phyloP scores from a whole-genome alignment of 2,113 vertebrate genomes.

The Bubo bubo region DNA sequence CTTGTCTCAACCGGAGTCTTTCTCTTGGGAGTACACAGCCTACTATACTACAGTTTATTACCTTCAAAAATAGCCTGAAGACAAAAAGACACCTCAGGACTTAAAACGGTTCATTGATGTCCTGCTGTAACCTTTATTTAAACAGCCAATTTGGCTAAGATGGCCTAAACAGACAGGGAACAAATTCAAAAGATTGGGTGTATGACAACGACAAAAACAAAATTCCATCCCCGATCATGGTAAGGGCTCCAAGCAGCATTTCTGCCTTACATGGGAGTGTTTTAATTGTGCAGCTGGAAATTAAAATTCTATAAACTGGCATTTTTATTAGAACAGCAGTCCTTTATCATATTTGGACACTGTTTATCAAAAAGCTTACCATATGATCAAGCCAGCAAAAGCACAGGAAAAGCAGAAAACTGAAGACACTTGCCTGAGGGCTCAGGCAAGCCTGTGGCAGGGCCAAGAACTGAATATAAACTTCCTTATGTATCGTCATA shows the following conservation, averaged over 20 bases:
- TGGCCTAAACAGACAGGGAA: slow-evolving; percentile 2
- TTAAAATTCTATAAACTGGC: neutral
- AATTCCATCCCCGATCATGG: neutral
- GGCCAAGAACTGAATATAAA: neutral
- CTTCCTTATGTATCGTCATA: rapidly evolving
- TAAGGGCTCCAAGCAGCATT: neutral
- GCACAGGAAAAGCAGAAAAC: neutral
- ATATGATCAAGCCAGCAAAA: neutral
- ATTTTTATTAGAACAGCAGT: neutral
- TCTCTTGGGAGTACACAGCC: neutral
- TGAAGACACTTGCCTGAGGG: neutral
- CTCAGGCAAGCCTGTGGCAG: neutral
- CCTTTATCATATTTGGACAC: neutral
- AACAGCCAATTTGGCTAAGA: neutral
- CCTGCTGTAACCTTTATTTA: neutral
- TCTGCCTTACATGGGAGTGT: neutral
- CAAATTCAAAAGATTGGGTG: neutral
- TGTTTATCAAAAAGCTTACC: neutral
- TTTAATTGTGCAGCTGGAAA: slow-evolving; percentile 29
- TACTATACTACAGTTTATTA: neutral
- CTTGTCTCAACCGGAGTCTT: neutral
- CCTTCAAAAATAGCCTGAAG: neutral
- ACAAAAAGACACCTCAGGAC: slow-evolving; percentile 15
- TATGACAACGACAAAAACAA: neutral
- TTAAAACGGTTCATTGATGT: neutral